Base-by-base conservation (phyloP, 64 coral and sea anemone genomes). In the Cladopsammia gracilis region DNA sequence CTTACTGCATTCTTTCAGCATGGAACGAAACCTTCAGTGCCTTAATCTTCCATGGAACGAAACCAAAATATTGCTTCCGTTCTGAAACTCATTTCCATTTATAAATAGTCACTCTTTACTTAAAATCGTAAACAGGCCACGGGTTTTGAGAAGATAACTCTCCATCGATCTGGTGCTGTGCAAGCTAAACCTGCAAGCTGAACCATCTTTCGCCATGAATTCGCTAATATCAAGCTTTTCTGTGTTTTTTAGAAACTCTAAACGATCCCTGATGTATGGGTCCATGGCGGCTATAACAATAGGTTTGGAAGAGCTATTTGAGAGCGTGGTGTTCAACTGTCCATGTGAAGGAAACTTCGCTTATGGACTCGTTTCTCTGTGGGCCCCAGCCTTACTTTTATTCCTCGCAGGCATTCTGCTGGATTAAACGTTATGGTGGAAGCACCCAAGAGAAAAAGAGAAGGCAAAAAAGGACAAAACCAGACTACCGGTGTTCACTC, bases 301-400 rank as follows among this genome's bases (percentile, higher is more conserved):
- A 14, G 77, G 77, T 53, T 12, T 79, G 52, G 53, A 79, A 42
- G 77, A 79, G 56, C 52, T 79, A 25, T 34, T 79, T 34, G 77
- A 42, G 54, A 79, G 56, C 24, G 22, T 79, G 9, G 25, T 79
- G 4, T 79, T 79, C 24, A 10, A 53, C 22, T 79, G 77, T 59
- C 77, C 77, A 2, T 79, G 77, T 18, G 20, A 79, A 15, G 56
- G 77, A 58, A n/a, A 79, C 23, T 60, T 79, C 12, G 53, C 25
- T 11, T 79, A 79, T 43, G 77, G 77, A 10, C 34, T 79, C 25
- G 77, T 54, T 16, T 82, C 64, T 10, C 78, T 82, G 9, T 82
- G 57, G 57, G 57, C 42, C 2, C 78, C 78, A 6, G 57, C 78
- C 19, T 8, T 82, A 5, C 58, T 82, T 46, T 34, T 82, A 16